Conservation (phyloP, 1,140 invertebrate species). For the Drosophila mojavensis region DNA sequence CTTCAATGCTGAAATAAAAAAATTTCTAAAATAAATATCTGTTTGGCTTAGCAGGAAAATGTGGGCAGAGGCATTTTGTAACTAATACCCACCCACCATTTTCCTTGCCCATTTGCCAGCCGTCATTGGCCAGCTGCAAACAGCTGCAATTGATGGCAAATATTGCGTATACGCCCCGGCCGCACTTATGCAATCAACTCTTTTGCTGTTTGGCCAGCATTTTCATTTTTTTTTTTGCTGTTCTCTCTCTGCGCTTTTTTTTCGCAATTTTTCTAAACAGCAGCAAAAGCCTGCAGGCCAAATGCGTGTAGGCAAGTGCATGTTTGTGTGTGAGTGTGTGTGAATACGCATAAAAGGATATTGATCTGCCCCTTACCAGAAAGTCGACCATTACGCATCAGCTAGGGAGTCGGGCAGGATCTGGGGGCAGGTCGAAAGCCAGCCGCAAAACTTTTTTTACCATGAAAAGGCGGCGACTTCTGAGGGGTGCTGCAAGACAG, state of each 20-base stretch:
- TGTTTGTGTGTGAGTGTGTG: slow-evolving; percentile 32
- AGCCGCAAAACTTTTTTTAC: slow-evolving; percentile 54
- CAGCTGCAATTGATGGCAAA: slow-evolving; percentile 80
- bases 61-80: slow-evolving; percentile 50
- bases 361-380: slow-evolving; percentile 77
- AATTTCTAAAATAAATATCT: slow-evolving; percentile 80
- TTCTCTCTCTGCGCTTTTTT: background rate
- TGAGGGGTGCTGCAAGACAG: slow-evolving; percentile 62
- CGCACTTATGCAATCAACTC: slow-evolving; percentile 64
- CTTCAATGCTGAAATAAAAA: slow-evolving; percentile 45
- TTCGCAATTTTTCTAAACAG: slow-evolving; percentile 74
- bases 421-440: slow-evolving; percentile 2
- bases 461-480: slow-evolving; percentile 32
- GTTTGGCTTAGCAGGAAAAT: slow-evolving; percentile 32
- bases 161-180: slow-evolving; percentile 74
- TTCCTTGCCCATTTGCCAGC: slow-evolving; percentile 35
- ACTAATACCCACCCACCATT: slow-evolving; percentile 72
- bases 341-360: slow-evolving; percentile 77
- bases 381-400: slow-evolving; percentile 68
- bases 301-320: slow-evolving; percentile 27
- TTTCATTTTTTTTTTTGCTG: slow-evolving; percentile 20
- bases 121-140: slow-evolving; percentile 56
- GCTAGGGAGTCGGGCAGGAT: slow-evolving; percentile 18
- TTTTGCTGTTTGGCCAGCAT: slow-evolving; percentile 52
- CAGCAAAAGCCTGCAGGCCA: slow-evolving; percentile 55